Base-by-base conservation (phyloP, 1,140 invertebrate genomes). In the Archivesica marissinica region DNA sequence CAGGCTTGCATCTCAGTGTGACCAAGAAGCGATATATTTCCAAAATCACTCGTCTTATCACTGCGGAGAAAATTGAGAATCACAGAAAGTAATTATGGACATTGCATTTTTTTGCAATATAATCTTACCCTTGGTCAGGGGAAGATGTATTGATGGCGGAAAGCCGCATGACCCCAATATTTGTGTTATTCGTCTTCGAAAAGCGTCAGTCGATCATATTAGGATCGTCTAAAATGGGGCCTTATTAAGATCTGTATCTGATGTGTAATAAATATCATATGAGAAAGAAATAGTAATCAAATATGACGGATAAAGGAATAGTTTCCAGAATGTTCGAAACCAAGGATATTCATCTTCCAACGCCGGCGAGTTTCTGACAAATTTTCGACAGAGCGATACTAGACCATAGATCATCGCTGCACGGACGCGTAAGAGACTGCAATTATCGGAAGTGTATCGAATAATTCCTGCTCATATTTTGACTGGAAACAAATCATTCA, bases 241-340 rank as follows among this genome's bases (percentile, higher is more conserved):
- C 70, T 64, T 64, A 50, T 83, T 59, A 41, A 83, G 80, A 83
- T 83, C 44, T 74, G 38, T 83, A 83, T 83, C 80, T 30, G 7
- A 17, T 28, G 38, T 44, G 44, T 83, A 83, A 83, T 83, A 83
- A 74, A 83, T 83, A 83, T 83, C 66, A 39, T 72, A 64, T 35
- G 38, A 72, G 54, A 74, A 47, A 30, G 52, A 83, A 66, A 83
- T 50, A 72, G 80, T 83, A 83, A 83, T 83, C 80, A 83, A 83
- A 83, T 74, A 74, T 83, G 80, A 83, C 54, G 70, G 80, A 70
- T 79, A 50, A 75, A 75, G 39, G 44, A 81, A 81, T 2, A 70
- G n/a, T n/a, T 30, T 23, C 44, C n/a, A 39, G 28, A 70, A 52
- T 54, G 54, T 68, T 81, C 44, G 41, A 20, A 72, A 20, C 33